A percentile compares a stretch with the other conserved stretches of the same genome.
Conservation (phyloP, 2,888 invertebrate species). For the Megalurothrips usitatus region DNA sequence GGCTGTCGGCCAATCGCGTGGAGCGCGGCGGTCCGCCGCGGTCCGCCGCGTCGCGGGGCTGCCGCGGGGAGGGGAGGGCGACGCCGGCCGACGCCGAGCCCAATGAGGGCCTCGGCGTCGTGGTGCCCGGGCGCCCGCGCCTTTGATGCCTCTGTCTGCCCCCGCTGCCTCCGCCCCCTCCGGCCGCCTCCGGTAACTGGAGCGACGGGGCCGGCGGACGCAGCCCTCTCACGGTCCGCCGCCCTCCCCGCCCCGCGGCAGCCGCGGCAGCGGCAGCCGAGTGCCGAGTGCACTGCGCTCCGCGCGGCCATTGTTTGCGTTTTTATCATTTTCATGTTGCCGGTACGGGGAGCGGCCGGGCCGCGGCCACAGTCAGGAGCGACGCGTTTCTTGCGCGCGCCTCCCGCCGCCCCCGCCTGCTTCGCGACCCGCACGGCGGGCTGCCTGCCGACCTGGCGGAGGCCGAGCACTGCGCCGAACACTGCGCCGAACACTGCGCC, state of each 20-base stretch:
- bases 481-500: too few relatives aligned
- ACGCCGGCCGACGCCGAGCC: not conserved
- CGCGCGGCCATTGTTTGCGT: not conserved
- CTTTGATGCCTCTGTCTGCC: not conserved
- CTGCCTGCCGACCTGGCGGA: too few relatives aligned
- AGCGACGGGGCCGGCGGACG: not conserved
- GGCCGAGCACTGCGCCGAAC: too few relatives aligned
- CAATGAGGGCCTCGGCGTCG: not conserved
- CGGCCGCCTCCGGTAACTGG: not conserved
- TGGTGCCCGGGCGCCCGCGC: not conserved
- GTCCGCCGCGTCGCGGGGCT: not conserved
- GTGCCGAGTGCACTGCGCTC: not conserved
- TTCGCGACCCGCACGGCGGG: too few relatives aligned
- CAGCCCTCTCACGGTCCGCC: not conserved
- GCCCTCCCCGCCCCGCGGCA: not conserved
- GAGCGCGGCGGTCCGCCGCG: not conserved
- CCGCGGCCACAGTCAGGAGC: too few relatives aligned
- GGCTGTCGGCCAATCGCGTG: not conserved
- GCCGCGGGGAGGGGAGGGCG: not conserved
- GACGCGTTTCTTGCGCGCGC: too few relatives aligned
- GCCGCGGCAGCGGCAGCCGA: not conserved
- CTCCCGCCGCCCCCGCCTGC: too few relatives aligned
- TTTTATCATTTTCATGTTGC: too few relatives aligned
- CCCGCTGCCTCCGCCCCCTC: not conserved
- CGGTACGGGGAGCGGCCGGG: too few relatives aligned